Conservation (phyloP, 1,140 invertebrate species). For the Schlechtendalia chinensis region DNA sequence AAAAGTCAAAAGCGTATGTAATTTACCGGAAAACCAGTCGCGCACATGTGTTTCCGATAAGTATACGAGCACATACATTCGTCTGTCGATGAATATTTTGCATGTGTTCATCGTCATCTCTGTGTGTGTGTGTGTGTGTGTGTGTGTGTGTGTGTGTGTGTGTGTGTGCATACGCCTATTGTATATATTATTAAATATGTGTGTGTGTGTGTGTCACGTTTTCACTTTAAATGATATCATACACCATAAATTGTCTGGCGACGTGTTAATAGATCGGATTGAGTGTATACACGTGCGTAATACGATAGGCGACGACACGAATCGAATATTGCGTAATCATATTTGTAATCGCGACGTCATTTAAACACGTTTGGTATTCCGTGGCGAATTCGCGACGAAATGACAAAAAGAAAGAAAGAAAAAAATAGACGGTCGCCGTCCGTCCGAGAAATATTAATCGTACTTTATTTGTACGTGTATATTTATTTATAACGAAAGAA, state of each 20-base stretch:
- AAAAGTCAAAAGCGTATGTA: too few species aligned
- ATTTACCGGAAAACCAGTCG: not conserved
- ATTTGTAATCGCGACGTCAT: too few species aligned
- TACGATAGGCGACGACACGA: not conserved
- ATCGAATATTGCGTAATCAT: not conserved
- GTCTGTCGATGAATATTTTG: not conserved
- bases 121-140: not conserved
- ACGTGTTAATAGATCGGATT: slow-evolving; percentile 32
- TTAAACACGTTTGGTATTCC: not conserved
- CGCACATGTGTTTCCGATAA: not conserved
- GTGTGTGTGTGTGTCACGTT: not conserved
- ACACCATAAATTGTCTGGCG: slow-evolving; percentile 1
- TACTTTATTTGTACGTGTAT: not conserved
- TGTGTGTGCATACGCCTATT: too few species aligned
- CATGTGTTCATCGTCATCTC: slow-evolving; percentile 2
- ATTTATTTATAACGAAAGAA: not conserved
- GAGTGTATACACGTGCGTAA: not conserved
- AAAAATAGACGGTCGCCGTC: too few species aligned
- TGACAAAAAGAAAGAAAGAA: too few species aligned
- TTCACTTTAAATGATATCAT: not conserved
- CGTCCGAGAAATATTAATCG: not conserved
- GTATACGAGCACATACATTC: too few species aligned
- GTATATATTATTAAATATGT: too few species aligned
- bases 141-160: too few species aligned
- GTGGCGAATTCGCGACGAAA: too few species aligned